Base-by-base conservation (phyloP, 2,113 vertebrate genomes). In the Butastur rufipennis region DNA sequence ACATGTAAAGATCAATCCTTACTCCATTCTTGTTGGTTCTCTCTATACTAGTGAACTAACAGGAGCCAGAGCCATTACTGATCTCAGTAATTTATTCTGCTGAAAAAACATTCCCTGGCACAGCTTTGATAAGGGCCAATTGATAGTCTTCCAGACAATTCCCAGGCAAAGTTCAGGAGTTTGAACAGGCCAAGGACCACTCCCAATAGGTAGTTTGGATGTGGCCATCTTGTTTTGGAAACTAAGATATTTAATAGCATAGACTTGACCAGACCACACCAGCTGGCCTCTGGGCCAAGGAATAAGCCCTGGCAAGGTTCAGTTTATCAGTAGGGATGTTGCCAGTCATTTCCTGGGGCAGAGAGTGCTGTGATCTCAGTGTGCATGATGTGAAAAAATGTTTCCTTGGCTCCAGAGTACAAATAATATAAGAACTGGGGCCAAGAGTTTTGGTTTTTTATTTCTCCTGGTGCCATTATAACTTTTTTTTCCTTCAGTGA, bases 241-340 rank as follows among this genome's bases (percentile, higher is more conserved):
- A 78, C 72, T 58, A 36, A 36, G 31, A 26, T 70, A 53, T 84
- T 52, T 63, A 36, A 36, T 34, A 48, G 34, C 38, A 25, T 75
- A 59, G 42, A 38, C 32, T 22, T 90, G 32, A 55, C 50, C n/a
- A 73, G 67, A 86, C 9, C 40, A 86, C 22, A 82, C 17, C 43
- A 72, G 19, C 7, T 81, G 27, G 45, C 36, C 59, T 66, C 34
- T 81, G 45, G 53, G 45, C 40, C 16, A 59, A 74, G 42, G 65
- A 96, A 74, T 66, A 45, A 96, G 45, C 36, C 59, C 87, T 81
- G 40, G 36, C 59, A 77, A 81, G 7, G 40, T 55, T 78, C 55
- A 74, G 11, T 67, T 90, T 78, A 87, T 89, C 81, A 29, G 43
- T 21, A 70, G 11, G 15, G 63, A 47, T 89, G 81, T 78, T 91